A percentile compares a stretch with the other conserved stretches of the same genome.
Evolutionary conservation across 2,797 vertebrate species (phyloP).

Genomic region (Rhynchotus rufescens): DNA sequence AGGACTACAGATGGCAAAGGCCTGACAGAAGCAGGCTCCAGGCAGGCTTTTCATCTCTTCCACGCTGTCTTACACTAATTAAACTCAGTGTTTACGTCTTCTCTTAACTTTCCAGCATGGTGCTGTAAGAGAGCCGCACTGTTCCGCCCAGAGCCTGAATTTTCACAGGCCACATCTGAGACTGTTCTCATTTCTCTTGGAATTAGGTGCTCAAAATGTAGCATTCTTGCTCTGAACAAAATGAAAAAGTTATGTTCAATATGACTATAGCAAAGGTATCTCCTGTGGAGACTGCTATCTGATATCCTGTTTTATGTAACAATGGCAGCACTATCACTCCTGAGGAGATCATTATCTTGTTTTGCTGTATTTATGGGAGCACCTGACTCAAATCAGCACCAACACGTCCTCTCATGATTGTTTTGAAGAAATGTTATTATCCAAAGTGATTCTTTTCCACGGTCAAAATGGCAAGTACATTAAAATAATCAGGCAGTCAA

Average conservation of each 20-base stretch:
- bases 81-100: slow-evolving; percentile 34
- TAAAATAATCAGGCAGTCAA: neutral
- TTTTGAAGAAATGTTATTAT: neutral
- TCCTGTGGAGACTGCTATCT: neutral
- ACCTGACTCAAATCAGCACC: slow-evolving; percentile 15
- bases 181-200: neutral
- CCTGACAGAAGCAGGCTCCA: slow-evolving; percentile 51
- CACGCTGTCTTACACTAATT: slow-evolving; percentile 33
- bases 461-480: neutral
- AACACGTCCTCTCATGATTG: neutral
- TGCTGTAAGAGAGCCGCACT: neutral
- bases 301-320: neutral
- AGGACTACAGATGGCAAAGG: slow-evolving; percentile 49
- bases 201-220: slow-evolving; percentile 11
- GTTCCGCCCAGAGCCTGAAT: neutral
- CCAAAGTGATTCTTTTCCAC: neutral
- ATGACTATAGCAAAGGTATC: neutral
- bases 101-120: neutral
- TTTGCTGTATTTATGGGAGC: neutral
- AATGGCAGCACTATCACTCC: neutral
- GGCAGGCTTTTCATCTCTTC: slow-evolving; percentile 36
- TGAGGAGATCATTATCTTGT: slow-evolving; percentile 3
- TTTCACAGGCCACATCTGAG: neutral
- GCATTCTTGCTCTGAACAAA: slow-evolving; percentile 11
- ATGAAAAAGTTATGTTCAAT: neutral